Conservation (phyloP, 2,113 vertebrate genomes). For the Pao palembangensis region DNA sequence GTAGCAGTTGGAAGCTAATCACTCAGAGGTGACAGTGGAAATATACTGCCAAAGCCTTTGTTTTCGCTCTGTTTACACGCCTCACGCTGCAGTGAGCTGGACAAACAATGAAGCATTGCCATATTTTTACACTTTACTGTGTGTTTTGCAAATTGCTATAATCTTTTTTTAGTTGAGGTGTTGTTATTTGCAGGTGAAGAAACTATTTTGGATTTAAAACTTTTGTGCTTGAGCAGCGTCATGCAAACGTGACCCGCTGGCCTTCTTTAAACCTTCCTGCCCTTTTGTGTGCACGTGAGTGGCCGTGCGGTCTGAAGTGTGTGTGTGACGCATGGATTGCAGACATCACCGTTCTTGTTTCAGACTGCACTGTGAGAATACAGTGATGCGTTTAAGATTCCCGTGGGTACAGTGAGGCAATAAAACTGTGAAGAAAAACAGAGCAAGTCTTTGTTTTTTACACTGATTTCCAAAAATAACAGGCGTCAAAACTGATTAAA, state of each 20-base stretch:
- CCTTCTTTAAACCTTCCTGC: conserved; percentile 35
- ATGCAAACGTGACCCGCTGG: conserved; percentile 47
- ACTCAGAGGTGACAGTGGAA: conserved; percentile 44
- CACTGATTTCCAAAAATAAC: no score
- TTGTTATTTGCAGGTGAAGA: conserved; percentile 21
- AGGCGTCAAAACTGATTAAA: no score
- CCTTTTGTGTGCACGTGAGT: conserved; percentile 40
- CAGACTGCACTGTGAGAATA: no score
- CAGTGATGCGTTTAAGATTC: no score
- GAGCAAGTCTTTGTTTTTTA: no score
- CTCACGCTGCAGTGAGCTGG: conserved; percentile 13
- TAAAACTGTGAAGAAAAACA: no score
- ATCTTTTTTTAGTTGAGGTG: conserved; percentile 20
- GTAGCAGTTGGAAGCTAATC: conserved; percentile 50
- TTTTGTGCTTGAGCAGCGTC: conserved; percentile 38
- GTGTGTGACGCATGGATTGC: no score
- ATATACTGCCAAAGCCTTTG: conserved; percentile 51
- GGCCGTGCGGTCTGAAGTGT: conserved; percentile 28
- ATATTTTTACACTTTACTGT: conserved; percentile 9
- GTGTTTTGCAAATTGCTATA: conserved; percentile 7
- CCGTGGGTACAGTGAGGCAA: no score
- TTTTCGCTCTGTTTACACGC: conserved; percentile 59
- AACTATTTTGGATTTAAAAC: conserved; percentile 17
- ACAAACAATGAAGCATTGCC: conserved; percentile 12
- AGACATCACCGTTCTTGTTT: no score